A percentile compares a stretch with the other conserved stretches of the same genome.
These are phyloP conservation scores for Sinhomidia bicolor DNA, from an alignment of 2,888 invertebrate species.

Conservation along the genomic window DNA sequence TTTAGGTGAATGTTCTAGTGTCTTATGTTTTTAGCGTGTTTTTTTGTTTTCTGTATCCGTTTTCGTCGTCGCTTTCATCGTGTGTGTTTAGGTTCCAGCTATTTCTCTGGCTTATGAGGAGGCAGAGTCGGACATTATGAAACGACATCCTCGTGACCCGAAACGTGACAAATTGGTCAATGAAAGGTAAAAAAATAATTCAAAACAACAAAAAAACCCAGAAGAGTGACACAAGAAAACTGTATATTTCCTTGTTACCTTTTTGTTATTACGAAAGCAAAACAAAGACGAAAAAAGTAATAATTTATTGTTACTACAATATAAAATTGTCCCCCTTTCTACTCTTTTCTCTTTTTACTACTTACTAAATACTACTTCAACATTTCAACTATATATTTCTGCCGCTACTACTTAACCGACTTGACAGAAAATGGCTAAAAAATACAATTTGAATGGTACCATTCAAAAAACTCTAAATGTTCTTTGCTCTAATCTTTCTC, in stretches of 20 bases:
- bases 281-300: background rate
- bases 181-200: slow-evolving; percentile 48
- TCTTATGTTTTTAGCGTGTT: slow-evolving; percentile 61
- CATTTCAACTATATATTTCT: background rate
- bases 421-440: background rate
- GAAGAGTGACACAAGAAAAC: background rate
- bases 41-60: slow-evolving; percentile 43
- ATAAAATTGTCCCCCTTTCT: background rate
- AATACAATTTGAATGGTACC: background rate
- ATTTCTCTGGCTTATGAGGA: slow-evolving; percentile 88
- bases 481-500: background rate
- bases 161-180: slow-evolving; percentile 85
- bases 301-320: background rate
- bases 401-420: background rate
- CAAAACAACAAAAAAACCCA: slow-evolving; percentile 9
- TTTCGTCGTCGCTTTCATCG: slow-evolving; percentile 61
- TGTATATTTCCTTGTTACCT: background rate
- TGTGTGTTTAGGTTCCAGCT: slow-evolving; percentile 77
- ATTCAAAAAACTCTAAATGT: background rate
- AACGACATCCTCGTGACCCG: slow-evolving; percentile 82
- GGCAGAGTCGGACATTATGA: slow-evolving; percentile 97
- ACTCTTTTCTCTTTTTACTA: slow-evolving; percentile 12
- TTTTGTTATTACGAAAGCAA: slow-evolving; percentile 34
- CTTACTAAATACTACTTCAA: no score
- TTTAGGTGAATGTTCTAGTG: slow-evolving; percentile 40